Evolutionary conservation across 2,113 vertebrate genomes (phyloP), one percentile per base, ranked within the genome.

Genomic region (Elgaria multicarinata): DNA sequence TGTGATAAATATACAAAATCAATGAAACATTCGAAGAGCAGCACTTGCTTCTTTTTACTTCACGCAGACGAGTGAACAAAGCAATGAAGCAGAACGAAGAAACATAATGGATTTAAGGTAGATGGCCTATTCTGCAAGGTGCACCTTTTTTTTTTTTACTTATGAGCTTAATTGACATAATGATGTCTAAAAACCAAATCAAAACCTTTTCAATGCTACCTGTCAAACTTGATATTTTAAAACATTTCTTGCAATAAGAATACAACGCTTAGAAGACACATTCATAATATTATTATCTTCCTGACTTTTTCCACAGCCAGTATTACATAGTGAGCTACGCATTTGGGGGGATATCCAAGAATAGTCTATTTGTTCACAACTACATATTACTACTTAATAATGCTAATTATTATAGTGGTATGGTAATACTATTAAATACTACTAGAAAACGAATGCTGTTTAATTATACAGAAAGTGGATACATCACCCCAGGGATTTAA

Each of bases 41-140:
- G 91, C 90, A 95, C 92, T 96, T 96, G 92, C 95, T 62, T 93
- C 94, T 94, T 94, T 96, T 95, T 92, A 93, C 94, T 96, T 96
- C 93, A 96, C 88, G 96, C 89, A 91, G 94, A 94, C 93, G 95
- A 96, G 92, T 93, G 96, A 97, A 97, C 96, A 97, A 97, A 97
- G 96, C 97, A 97, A 92, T 95, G 97, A 97, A 96, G 96, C 96
- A 97, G 96, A 97, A 97, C 96, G 95, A 95, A 97, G 94, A 95
- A 96, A 95, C 92, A 96, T 97, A 97, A 97, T 97, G 95, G 96
- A 96, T 97, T 97, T 96, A 96, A 97, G 97, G 95, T 96, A 97
- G 97, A 97, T 96, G 96, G 96, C 95, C 95, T 95, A 95, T 97
- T 97, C 97, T 97, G 95, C 93, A 96, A 91, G 86, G 94, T 93